Conservation (phyloP, 2,797 vertebrate genomes). For the Mus spretus region DNA sequence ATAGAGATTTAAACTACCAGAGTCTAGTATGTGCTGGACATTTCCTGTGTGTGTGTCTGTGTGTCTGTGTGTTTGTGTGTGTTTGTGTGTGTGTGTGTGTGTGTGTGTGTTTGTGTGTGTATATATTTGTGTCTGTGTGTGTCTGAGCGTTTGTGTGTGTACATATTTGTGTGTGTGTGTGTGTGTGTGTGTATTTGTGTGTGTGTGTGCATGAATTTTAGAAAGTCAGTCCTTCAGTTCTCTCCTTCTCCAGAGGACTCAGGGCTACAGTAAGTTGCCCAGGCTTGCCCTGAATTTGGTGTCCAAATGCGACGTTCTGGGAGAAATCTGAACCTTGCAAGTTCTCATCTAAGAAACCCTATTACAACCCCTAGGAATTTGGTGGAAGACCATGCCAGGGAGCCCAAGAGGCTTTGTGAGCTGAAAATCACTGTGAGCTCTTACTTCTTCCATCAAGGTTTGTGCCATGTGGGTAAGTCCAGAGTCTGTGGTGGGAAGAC, state of each 20-base stretch:
- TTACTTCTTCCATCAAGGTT: not conserved
- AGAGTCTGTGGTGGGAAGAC: accelerated
- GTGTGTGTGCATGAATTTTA: not conserved
- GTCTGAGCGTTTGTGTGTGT: too few species aligned
- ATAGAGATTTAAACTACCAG: not conserved
- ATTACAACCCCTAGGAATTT: not conserved
- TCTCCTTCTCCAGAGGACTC: not conserved
- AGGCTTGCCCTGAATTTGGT: not conserved
- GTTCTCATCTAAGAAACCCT: not conserved
- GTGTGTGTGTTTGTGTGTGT: too few species aligned
- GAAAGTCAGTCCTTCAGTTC: too few species aligned
- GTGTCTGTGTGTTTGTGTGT: too few species aligned
- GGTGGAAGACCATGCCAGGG: not conserved
- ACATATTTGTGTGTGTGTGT: too few species aligned
- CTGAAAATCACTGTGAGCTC: not conserved
- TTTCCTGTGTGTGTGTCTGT: not conserved
- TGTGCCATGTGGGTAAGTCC: not conserved
- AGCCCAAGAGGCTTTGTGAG: not conserved
- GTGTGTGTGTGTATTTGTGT: not conserved
- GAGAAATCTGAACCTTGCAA: not conserved
- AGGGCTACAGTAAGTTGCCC: not conserved
- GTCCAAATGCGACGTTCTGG: not conserved
- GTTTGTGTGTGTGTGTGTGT: too few species aligned
- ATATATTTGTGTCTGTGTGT: too few species aligned
- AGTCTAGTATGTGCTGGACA: too few species aligned